Conservation (phyloP, 2,888 invertebrate genomes). For the Metopia argyrocephala region DNA sequence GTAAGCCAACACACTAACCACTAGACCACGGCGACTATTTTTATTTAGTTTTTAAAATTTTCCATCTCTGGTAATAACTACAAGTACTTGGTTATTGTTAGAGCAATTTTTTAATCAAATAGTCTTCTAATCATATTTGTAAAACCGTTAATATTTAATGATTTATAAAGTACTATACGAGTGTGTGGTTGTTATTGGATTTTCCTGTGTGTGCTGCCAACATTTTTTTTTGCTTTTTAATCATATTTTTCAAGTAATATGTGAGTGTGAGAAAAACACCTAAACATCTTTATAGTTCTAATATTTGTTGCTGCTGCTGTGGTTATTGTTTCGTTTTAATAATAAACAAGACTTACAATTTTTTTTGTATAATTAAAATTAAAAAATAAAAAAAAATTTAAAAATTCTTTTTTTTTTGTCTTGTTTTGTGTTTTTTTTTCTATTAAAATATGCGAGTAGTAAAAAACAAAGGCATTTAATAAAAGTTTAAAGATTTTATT, state of each 20-base stretch:
- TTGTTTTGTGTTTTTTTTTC: neutral
- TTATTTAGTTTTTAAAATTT: no score
- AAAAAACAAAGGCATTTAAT: neutral
- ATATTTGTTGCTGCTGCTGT: neutral
- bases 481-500: constrained; percentile 5
- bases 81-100: no score
- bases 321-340: neutral
- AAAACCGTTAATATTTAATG: neutral
- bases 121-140: neutral
- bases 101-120: neutral
- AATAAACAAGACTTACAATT: neutral
- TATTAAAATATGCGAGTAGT: neutral
- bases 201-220: neutral
- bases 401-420: neutral
- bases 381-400: no score
- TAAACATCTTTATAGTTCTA: neutral
- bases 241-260: neutral
- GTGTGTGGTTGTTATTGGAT: neutral
- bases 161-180: neutral
- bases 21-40: no score
- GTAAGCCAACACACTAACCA: no score
- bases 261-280: neutral
- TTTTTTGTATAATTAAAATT: neutral
- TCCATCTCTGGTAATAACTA: no score
- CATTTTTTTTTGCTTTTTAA: neutral